phyloP scores from a whole-genome alignment of 2,113 vertebrate species.

The Spea multiplicata region DNA sequence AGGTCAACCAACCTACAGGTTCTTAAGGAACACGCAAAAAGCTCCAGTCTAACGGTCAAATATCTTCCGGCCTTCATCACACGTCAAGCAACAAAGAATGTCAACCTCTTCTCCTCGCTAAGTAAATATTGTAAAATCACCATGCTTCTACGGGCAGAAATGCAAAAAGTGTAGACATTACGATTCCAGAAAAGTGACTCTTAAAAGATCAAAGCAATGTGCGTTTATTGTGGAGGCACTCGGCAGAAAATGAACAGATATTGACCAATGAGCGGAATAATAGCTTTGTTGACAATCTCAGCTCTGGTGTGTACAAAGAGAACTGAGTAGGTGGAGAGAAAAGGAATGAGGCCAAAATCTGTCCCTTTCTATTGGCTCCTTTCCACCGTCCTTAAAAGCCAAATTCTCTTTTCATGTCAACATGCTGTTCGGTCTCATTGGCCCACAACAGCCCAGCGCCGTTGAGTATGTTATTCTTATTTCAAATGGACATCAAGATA shows the following conservation, averaged over 20 bases:
- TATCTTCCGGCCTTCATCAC: not conserved
- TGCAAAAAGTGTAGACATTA: constrained; percentile 36
- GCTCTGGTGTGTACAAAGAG: constrained; percentile 47
- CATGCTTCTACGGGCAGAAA: constrained; percentile 46
- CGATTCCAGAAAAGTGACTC: constrained; percentile 47
- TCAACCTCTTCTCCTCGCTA: not conserved
- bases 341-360: constrained; percentile 40
- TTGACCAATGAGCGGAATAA: constrained; percentile 63
- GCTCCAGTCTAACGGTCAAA: not conserved
- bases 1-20: not conserved
- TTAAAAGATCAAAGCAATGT: constrained; percentile 44
- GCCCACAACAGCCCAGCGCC: not conserved
- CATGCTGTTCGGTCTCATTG: constrained; percentile 7
- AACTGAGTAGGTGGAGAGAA: constrained; percentile 24
- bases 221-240: constrained; percentile 51
- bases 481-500: not conserved
- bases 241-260: constrained; percentile 58
- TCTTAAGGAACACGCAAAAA: not conserved
- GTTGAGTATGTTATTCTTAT: not conserved
- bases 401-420: constrained; percentile 1
- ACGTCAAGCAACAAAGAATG: not conserved
- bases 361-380: constrained; percentile 8
- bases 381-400: constrained; percentile 13
- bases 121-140: constrained; percentile 16
- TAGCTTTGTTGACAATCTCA: constrained; percentile 59